Base-by-base conservation (phyloP, 2,797 vertebrate species). In the Benthosema pterotum region DNA sequence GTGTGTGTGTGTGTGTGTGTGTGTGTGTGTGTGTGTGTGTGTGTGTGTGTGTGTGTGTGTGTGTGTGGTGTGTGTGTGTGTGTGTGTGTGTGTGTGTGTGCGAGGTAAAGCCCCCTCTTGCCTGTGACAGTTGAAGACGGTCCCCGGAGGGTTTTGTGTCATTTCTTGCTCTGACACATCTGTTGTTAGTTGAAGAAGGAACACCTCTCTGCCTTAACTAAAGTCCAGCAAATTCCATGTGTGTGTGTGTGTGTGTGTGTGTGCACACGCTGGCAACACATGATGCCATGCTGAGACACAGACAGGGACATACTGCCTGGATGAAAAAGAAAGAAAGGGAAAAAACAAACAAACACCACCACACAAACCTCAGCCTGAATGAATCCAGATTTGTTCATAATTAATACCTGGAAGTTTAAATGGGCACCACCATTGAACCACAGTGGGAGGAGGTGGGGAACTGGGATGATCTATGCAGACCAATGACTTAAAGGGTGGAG, bases 141-240 rank as follows among this genome's bases (percentile, higher is more conserved):
- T 85, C 87, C 76, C 83, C 50, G 0, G 80, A 79, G 84, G 76
- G 75, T 73, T 59, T 69, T 58, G 58, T 78, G 80, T 67, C 58
- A 58, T 82, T 78, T 87, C 74, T 55, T 75, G 79, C 83, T 82
- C 76, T 88, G 88, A 86, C 88, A 87, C 76, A 82, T 87, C 80
- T 83, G 81, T 84, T 77, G 60, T 62, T n/a, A 58, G 74, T 72
- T 72, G 66, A 75, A 73, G 81, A 80, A 85, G 60, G 67, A 80
- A 77, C 73, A 83, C 71, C 76, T 81, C 77, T 78, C 65, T 65
- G 71, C 45, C 74, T 79, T 73, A 75, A 72, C 74, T 77, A 69
- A 66, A 71, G 73, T 79, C 67, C 59, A 56, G 55, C 78, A 49
- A 42, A 65, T 68, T 72, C 62, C 70, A 19, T 5, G 11, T 17